Evolutionary conservation across 2,888 invertebrate species (phyloP).

Genomic region (Patella depressa): DNA sequence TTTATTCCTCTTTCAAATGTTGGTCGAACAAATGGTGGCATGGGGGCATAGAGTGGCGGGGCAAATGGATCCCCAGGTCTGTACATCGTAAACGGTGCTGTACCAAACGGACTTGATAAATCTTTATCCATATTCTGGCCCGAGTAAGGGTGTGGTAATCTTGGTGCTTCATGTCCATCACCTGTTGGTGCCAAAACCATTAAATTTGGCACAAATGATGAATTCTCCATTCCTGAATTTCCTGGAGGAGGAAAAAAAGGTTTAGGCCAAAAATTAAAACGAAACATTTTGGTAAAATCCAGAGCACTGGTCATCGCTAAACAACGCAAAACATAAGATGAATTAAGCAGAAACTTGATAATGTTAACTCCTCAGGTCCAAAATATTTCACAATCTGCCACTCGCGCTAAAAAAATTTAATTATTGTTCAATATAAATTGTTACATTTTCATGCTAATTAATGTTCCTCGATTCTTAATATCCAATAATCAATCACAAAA

Average conservation of each 20-base stretch:
- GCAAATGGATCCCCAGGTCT: slow-evolving; percentile 63
- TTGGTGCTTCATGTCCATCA: slow-evolving; percentile 57
- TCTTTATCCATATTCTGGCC: slow-evolving; percentile 53
- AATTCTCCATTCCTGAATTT: slow-evolving; percentile 59
- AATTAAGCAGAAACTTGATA: slow-evolving; percentile 13
- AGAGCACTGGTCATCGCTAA: slow-evolving; percentile 17
- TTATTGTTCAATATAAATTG: too few species aligned
- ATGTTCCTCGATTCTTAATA: background rate
- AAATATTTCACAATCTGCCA: too few species aligned
- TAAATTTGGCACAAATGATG: slow-evolving; percentile 62
- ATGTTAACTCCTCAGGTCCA: background rate
- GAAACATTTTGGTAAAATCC: slow-evolving; percentile 52
- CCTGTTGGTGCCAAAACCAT: slow-evolving; percentile 66
- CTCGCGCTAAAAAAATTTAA: too few species aligned
- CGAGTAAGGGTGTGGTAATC: slow-evolving; percentile 50
- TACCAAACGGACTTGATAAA: slow-evolving; percentile 46
- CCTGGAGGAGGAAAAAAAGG: slow-evolving; percentile 59
- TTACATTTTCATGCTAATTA: too few species aligned
- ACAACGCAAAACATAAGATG: slow-evolving; percentile 10
- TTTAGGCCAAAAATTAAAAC: slow-evolving; percentile 67
- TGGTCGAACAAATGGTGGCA: slow-evolving; percentile 58
- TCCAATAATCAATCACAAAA: background rate
- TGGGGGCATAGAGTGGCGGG: slow-evolving; percentile 62
- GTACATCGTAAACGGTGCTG: slow-evolving; percentile 58
- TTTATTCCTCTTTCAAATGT: slow-evolving; percentile 53